Evolutionary conservation across 2,113 vertebrate genomes (phyloP).

Genomic region (Opisthocomus hoazin): DNA sequence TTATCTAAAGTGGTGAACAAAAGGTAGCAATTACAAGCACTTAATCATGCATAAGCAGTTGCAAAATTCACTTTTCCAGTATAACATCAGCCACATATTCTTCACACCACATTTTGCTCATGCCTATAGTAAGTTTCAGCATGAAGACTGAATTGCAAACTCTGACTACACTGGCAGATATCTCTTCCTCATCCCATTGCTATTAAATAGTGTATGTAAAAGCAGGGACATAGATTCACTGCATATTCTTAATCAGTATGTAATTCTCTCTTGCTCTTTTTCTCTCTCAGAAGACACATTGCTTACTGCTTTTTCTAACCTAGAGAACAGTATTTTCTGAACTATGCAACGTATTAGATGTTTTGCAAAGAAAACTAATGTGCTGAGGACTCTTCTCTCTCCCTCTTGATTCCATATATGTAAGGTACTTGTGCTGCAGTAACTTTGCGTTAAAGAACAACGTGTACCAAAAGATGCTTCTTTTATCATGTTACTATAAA

Average conservation of each 20-base stretch:
- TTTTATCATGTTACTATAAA: background rate
- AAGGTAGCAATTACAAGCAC: background rate
- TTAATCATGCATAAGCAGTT: slow-evolving; percentile 53
- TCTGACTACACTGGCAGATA: slow-evolving; percentile 11
- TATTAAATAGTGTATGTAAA: slow-evolving; percentile 9
- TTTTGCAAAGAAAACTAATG: background rate
- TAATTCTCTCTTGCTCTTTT: background rate
- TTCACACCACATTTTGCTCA: slow-evolving; percentile 3
- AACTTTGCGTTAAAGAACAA: background rate
- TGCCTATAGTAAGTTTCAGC: slow-evolving; percentile 11
- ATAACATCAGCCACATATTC: background rate
- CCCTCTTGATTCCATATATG: background rate
- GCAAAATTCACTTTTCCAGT: slow-evolving; percentile 53
- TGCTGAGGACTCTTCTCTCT: background rate
- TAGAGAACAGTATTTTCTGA: background rate
- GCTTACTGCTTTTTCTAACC: background rate
- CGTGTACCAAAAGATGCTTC: background rate
- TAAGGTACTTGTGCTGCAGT: background rate
- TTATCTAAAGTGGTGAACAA: background rate
- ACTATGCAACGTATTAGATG: background rate
- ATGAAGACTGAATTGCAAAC: slow-evolving; percentile 36
- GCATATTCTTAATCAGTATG: background rate
- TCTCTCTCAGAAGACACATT: background rate
- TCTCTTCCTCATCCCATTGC: background rate
- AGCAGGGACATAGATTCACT: background rate